Base-by-base conservation (phyloP, 2,888 invertebrate species). In the Lordiphosa fenestrarum region DNA sequence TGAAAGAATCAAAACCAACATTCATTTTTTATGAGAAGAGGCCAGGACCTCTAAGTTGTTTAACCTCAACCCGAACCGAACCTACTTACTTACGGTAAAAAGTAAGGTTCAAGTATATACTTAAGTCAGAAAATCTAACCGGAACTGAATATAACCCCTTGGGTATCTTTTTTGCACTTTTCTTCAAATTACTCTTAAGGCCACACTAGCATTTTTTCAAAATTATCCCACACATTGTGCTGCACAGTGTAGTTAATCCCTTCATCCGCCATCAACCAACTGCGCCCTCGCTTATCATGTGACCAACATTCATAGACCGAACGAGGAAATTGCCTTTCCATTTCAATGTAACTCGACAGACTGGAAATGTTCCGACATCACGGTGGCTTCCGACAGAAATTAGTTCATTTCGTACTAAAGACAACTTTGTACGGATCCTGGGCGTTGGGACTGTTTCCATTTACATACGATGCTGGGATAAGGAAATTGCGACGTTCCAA, bases 371-470 rank as follows among this genome's bases (percentile, higher is more conserved):
- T 66, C 10, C 73, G 59, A 50, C 41, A 25, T 3, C 30, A 46
- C 5, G 40, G 25, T 40, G 61, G 52, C 19, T 62, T 63, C 33
- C 54, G 60, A 4, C 68, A 42, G 13, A 57, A 49, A 4, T 39
- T 72, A 12, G 64, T 47, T 19, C 37, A 41, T n/a, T 44, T 63
- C 1, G 47, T 54, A 39, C 36, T 75, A 0, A 51, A 41, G 44
- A 39, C 59, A 2, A 47, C 51, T 12, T 35, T 69, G 0, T 66
- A 65, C 10, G 19, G 42, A 0, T 75, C 81, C 10, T 66, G 73
- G 76, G 30, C 48, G 1, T 25, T 75, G 12, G 76, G 81, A 0
- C 7, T 81, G 12, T 66, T 76, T 13, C 81, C 81, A 2, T 81
- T 72, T 13, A 38, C 37, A 6, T 61, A 61, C 23, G 35, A 21